Percentiles rank a stretch among this genome's conserved stretches.
phyloP scores from a whole-genome alignment of 2,113 vertebrate species.

The Pseudorectes ferrugineus region DNA sequence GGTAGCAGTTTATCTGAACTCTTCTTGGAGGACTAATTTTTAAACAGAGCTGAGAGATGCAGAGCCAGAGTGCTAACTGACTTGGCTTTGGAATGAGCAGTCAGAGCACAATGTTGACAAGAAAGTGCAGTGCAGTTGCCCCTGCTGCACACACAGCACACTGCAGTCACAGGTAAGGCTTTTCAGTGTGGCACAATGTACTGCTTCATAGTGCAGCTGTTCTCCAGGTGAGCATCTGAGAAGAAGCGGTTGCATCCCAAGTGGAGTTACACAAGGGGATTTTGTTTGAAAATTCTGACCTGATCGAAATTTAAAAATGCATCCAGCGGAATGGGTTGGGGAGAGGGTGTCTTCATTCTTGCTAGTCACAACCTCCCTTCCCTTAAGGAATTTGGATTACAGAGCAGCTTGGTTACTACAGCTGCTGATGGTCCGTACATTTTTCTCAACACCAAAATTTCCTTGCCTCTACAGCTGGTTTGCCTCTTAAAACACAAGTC shows the following conservation, averaged over 20 bases:
- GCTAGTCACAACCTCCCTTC: background rate
- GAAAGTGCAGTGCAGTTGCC: background rate
- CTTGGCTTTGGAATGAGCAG: background rate
- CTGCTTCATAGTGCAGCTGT: background rate
- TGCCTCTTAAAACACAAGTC: background rate
- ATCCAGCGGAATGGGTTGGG: background rate
- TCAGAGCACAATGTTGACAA: background rate
- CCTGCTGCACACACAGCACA: background rate
- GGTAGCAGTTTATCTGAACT: background rate
- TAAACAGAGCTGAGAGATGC: background rate
- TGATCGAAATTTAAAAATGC: background rate
- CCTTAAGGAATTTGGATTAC: background rate
- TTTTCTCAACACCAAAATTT: background rate
- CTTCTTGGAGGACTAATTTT: background rate
- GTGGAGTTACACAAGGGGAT: background rate
- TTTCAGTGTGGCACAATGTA: accelerated
- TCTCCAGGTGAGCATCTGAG: background rate
- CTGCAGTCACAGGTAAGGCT: background rate
- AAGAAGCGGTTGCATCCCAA: background rate
- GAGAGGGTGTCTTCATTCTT: background rate
- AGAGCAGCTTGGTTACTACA: background rate
- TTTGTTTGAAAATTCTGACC: background rate
- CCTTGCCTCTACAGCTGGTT: background rate
- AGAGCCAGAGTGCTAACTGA: background rate
- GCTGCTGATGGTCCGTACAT: background rate